Evolutionary conservation across 2,888 invertebrate species (phyloP), one percentile per base, ranked within the genome.

Genomic region (Lasioglossum pauxillum): DNA sequence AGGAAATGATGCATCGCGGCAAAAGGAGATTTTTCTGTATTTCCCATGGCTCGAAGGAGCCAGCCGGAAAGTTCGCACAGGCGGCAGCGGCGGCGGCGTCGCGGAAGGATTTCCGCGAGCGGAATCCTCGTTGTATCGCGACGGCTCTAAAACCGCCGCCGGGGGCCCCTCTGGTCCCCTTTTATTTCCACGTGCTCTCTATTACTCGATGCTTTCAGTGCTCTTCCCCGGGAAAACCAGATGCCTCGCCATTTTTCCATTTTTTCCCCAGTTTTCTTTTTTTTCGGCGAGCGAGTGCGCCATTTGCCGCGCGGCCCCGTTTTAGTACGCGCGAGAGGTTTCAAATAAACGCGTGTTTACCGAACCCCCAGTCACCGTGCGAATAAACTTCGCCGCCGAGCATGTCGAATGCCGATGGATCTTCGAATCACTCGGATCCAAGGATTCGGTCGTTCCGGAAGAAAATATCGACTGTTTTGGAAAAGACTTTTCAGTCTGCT

Each of bases 61-160:
- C 57, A 80, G 75, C 74, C 60, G 80, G 83, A 71, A 85, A 85
- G 85, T 85, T 84, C 77, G 67, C 53, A 53, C 73, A 74, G 23
- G 16, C 46, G 16, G 46, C 16, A 16, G 73, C 27, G 31, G 31
- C 44, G 3, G 4, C 16, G 46, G 73, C 27, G 46, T 27, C 64
- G 73, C 46, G 74, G 38, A 72, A 78, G 41, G 46, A 64, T 60
- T 35, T 27, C 31, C 44, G 31, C 64, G 7, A 49, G 76, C 73
- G 38, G 67, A 35, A 67, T 67, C 35, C 31, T 23, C 67, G 14
- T 35, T 41, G 27, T 53, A 71, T 80, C 53, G 53, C 53, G 53
- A 2, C 80, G 71, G 44, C 53, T 77, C 67, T 74, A 35, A 38
- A 84, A 84, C 71, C 69, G 23, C 77, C 77, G 75, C 57, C 35